Conservation (phyloP, 2,888 invertebrate genomes). For the Oscheius sp. region DNA sequence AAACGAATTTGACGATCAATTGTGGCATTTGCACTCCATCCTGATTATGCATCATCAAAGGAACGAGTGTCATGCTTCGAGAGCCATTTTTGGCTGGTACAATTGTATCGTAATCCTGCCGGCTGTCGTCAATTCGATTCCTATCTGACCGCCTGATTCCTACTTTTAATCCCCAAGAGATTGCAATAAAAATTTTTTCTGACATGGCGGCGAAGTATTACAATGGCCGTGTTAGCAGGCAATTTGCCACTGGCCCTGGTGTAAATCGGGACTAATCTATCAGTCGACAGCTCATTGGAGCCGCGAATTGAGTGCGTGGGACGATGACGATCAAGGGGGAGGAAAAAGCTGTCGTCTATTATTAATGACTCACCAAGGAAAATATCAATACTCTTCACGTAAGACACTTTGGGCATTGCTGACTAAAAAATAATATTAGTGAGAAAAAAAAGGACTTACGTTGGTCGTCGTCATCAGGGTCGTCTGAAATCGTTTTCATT, state of each 20-base stretch:
- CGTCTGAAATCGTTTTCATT: no score
- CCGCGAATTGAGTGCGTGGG: conserved; percentile 22
- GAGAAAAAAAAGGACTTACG: conserved; percentile 30
- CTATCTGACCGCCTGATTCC: background rate
- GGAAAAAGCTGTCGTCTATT: background rate
- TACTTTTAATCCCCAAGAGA: background rate
- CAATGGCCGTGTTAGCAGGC: conserved; percentile 23
- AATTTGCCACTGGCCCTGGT: conserved; percentile 25
- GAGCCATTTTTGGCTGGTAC: background rate
- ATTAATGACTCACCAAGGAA: conserved; percentile 71
- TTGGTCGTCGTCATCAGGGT: conserved; percentile 77
- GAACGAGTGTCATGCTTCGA: conserved; percentile 18
- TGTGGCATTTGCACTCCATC: conserved; percentile 24
- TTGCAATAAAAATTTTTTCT: background rate
- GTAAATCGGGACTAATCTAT: conserved; percentile 26
- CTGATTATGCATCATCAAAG: conserved; percentile 16
- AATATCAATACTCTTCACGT: conserved; percentile 92
- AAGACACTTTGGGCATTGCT: conserved; percentile 89
- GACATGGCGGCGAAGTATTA: conserved; percentile 13
- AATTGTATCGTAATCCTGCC: background rate
- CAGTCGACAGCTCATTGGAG: conserved; percentile 25
- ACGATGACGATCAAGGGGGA: background rate
- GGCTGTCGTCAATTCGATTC: background rate
- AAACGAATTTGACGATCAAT: background rate
- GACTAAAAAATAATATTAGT: conserved; percentile 42